Conservation (phyloP, 1,140 invertebrate species). For the Cyclargus thomasi region DNA sequence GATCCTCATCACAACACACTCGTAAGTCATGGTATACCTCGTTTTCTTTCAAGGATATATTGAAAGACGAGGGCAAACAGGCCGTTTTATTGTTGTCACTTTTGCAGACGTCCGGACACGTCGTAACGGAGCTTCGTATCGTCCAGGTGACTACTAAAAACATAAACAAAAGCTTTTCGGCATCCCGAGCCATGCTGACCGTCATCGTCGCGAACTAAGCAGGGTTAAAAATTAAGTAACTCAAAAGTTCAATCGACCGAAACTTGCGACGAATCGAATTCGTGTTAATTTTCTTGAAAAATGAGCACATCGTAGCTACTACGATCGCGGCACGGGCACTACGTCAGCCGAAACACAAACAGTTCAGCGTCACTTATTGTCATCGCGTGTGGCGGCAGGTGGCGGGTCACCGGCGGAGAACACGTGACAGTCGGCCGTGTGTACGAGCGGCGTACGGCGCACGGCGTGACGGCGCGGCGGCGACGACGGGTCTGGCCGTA, state of each 20-base stretch:
- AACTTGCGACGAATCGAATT: conserved; percentile 29
- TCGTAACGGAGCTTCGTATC: conserved; percentile 43
- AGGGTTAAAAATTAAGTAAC: conserved; percentile 54
- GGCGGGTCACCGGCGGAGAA: background rate
- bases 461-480: conserved; percentile 48
- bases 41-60: conserved; percentile 52
- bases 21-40: conserved; percentile 35
- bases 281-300: conserved; percentile 21
- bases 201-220: conserved; percentile 40
- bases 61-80: conserved; percentile 52
- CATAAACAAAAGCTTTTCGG: conserved; percentile 53
- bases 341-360: conserved; percentile 32
- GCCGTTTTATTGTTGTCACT: conserved; percentile 37
- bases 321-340: conserved; percentile 53
- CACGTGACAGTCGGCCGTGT: conserved; percentile 6
- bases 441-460: conserved; percentile 18
- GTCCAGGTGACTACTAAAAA: conserved; percentile 50
- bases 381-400: background rate
- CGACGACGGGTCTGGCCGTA: conserved; percentile 62
- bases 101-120: conserved; percentile 44
- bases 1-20: conserved; percentile 45
- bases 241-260: conserved; percentile 37
- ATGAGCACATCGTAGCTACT: conserved; percentile 37
- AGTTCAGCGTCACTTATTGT: conserved; percentile 41
- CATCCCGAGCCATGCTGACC: conserved; percentile 52